Evolutionary conservation across 1,140 invertebrate species (phyloP).

Genomic region (Glossosoma conforme): DNA sequence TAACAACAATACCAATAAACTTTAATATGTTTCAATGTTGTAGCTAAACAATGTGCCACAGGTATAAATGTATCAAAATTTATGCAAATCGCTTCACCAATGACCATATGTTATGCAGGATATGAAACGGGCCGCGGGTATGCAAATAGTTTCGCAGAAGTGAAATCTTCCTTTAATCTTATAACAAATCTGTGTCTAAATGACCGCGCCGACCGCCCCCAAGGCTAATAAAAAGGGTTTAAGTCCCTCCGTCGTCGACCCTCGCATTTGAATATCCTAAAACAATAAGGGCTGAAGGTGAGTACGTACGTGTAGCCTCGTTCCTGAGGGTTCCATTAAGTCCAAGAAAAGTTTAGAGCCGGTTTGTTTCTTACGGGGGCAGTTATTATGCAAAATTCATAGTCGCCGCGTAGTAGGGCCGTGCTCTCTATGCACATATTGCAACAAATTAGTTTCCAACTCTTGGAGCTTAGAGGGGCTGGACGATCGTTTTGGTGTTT

Average conservation of each 20-base stretch:
- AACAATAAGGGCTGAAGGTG: slow-evolving; percentile 38
- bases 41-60: too few species aligned
- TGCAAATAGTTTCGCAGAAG: slow-evolving; percentile 49
- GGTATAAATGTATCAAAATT: too few species aligned
- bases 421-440: slow-evolving; percentile 49
- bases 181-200: slow-evolving; percentile 54
- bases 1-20: too few species aligned
- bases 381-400: slow-evolving; percentile 28
- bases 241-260: slow-evolving; percentile 18
- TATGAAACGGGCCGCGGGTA: not conserved
- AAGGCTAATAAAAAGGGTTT: slow-evolving; percentile 31
- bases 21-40: too few species aligned
- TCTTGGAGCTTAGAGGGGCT: slow-evolving; percentile 37
- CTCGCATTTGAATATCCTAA: slow-evolving; percentile 46
- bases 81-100: too few species aligned
- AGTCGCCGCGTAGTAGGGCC: not conserved
- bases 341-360: slow-evolving; percentile 25
- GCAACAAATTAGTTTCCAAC: slow-evolving; percentile 54
- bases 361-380: slow-evolving; percentile 18
- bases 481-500: too few species aligned
- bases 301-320: slow-evolving; percentile 40
- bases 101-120: too few species aligned
- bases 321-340: slow-evolving; percentile 23
- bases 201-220: slow-evolving; percentile 40
- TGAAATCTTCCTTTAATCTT: slow-evolving; percentile 56